phyloP scores from a whole-genome alignment of 2,797 vertebrate genomes.

The Furcifer pardalis region DNA sequence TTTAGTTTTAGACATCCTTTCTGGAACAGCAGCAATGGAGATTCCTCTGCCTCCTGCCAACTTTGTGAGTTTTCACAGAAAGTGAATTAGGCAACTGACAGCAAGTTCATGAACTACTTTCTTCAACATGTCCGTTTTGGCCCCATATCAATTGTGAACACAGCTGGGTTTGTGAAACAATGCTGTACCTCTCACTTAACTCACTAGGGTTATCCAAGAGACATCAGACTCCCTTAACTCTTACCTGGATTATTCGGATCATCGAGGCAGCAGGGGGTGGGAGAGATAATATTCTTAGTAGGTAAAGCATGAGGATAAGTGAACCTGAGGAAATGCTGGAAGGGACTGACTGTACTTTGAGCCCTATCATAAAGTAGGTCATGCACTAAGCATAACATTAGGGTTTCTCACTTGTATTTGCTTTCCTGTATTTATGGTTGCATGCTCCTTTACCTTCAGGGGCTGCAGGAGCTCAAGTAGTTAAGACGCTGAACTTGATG shows the following conservation, averaged over 20 bases:
- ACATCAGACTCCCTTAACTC: not conserved
- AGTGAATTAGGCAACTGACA: conserved; percentile 35
- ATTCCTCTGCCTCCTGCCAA: conserved; percentile 52
- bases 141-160: not conserved
- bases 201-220: not conserved
- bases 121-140: conserved; percentile 54
- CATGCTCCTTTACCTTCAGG: no score
- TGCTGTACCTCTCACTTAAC: not conserved
- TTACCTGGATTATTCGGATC: not conserved
- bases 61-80: not conserved
- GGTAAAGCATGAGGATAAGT: not conserved
- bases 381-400: not conserved
- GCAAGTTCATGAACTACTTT: conserved; percentile 36
- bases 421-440: not conserved
- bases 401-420: not conserved
- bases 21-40: conserved; percentile 43
- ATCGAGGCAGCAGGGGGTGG: not conserved
- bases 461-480: no score
- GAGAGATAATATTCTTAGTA: not conserved
- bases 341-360: not conserved
- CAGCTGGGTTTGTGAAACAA: not conserved
- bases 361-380: not conserved
- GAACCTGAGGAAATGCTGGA: not conserved
- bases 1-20: conserved; percentile 36
- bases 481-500: no score